Percentiles rank a stretch among this genome's conserved stretches.
Conservation (phyloP, 2,888 invertebrate species). For the Oscheius sp. region DNA sequence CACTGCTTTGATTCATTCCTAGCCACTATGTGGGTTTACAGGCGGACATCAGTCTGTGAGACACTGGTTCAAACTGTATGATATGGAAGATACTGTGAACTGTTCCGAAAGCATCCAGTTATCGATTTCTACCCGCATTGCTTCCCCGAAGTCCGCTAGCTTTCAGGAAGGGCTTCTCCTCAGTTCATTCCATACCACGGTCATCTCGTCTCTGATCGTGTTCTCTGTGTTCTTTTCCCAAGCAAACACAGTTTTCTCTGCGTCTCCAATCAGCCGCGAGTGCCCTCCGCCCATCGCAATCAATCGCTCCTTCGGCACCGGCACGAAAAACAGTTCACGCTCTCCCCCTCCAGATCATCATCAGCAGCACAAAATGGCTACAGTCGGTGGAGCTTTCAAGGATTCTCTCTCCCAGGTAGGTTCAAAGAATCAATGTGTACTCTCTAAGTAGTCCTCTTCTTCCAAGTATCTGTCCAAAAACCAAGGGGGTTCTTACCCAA, state of each 20-base stretch:
- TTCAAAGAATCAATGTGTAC: neutral
- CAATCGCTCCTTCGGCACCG: neutral
- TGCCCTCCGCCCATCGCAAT: constrained; percentile 5
- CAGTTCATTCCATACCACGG: too few species aligned
- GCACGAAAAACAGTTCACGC: constrained; percentile 7
- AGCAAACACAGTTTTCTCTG: constrained; percentile 14
- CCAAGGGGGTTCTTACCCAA: neutral
- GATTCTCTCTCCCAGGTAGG: constrained; percentile 58
- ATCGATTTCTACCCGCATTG: too few species aligned
- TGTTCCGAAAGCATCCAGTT: too few species aligned
- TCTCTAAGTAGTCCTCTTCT: neutral
- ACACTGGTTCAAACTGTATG: too few species aligned
- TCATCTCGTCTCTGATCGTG: too few species aligned
- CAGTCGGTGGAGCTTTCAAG: constrained; percentile 68
- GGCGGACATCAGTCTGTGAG: too few species aligned
- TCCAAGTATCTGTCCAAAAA: neutral
- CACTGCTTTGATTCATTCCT: too few species aligned
- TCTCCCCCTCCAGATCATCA: neutral
- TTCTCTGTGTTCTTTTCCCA: too few species aligned
- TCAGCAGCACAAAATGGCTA: constrained; percentile 57
- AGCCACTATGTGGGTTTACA: too few species aligned
- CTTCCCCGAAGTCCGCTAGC: too few species aligned
- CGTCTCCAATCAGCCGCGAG: neutral
- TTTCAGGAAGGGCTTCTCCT: too few species aligned
- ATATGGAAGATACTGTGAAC: too few species aligned